These are phyloP conservation scores for Mythimna pallens DNA, from an alignment of 2,888 invertebrate genomes.

Conservation along the genomic window DNA sequence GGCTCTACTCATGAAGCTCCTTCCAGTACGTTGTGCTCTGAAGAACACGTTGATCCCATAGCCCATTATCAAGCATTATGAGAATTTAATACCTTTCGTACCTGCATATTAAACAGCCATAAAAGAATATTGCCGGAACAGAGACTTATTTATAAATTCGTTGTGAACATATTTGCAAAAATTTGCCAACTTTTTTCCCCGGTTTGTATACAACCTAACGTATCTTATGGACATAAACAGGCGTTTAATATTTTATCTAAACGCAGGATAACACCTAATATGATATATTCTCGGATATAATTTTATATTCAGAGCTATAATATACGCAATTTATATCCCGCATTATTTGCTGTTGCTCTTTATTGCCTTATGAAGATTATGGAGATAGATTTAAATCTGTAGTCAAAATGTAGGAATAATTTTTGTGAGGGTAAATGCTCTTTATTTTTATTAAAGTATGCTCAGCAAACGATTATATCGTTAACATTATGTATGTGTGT, in stretches of 20 bases:
- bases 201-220: constrained; percentile 29
- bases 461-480: too few relatives aligned
- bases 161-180: neutral
- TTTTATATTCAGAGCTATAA: constrained; percentile 31
- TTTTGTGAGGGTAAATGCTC: too few relatives aligned
- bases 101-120: neutral
- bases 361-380: constrained; percentile 20
- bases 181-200: constrained; percentile 1
- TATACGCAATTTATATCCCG: constrained; percentile 24
- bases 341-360: constrained; percentile 22
- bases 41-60: too few relatives aligned
- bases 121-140: neutral
- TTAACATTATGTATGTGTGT: too few relatives aligned
- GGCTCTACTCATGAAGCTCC: too few relatives aligned
- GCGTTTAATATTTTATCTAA: constrained; percentile 50
- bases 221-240: constrained; percentile 35
- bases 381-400: constrained; percentile 1
- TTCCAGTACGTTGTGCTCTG: too few relatives aligned
- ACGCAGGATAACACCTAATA: constrained; percentile 45
- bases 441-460: too few relatives aligned
- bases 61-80: too few relatives aligned
- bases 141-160: neutral
- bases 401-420: neutral
- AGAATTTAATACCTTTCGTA: too few relatives aligned
- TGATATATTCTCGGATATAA: constrained; percentile 51